Evolutionary conservation across 2,888 invertebrate genomes (phyloP).

Genomic region (Epistrophe grossulariae): DNA sequence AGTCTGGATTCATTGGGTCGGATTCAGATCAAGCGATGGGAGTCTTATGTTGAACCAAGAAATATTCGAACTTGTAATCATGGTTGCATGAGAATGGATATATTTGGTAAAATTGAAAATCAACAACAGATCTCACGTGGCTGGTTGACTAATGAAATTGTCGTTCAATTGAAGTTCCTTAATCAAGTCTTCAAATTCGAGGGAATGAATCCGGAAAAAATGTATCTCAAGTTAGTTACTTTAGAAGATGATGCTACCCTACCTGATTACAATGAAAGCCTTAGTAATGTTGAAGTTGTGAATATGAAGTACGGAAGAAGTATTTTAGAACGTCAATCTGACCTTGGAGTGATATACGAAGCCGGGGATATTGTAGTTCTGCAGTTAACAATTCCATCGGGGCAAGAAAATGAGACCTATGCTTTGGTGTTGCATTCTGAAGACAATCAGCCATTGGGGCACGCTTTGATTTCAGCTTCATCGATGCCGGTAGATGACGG

Average conservation of each 20-base stretch:
- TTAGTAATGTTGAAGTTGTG: conserved; percentile 79
- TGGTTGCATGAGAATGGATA: conserved; percentile 74
- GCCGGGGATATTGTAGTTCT: conserved; percentile 80
- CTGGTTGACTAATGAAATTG: conserved; percentile 90
- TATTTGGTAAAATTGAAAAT: conserved; percentile 72
- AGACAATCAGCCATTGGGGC: conserved; percentile 88
- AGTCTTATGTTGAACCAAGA: conserved; percentile 85
- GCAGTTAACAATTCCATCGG: conserved; percentile 80
- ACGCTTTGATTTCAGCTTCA: conserved; percentile 92
- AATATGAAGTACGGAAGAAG: conserved; percentile 80
- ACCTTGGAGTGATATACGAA: conserved; percentile 79
- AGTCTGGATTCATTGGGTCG: conserved; percentile 79
- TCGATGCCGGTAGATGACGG: conserved; percentile 91
- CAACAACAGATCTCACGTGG: conserved; percentile 87
- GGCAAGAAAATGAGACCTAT: conserved; percentile 78
- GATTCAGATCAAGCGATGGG: conserved; percentile 82
- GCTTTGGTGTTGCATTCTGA: conserved; percentile 78
- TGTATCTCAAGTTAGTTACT: conserved; percentile 84
- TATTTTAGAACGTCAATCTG: conserved; percentile 78
- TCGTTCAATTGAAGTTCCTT: conserved; percentile 92
- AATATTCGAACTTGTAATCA: conserved; percentile 61
- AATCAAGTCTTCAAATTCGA: conserved; percentile 90
- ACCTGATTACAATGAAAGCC: conserved; percentile 43
- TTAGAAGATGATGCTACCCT: conserved; percentile 62
- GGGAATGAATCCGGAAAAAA: conserved; percentile 80